Base-by-base conservation (phyloP, 2,888 invertebrate genomes). In the Macaria notata region DNA sequence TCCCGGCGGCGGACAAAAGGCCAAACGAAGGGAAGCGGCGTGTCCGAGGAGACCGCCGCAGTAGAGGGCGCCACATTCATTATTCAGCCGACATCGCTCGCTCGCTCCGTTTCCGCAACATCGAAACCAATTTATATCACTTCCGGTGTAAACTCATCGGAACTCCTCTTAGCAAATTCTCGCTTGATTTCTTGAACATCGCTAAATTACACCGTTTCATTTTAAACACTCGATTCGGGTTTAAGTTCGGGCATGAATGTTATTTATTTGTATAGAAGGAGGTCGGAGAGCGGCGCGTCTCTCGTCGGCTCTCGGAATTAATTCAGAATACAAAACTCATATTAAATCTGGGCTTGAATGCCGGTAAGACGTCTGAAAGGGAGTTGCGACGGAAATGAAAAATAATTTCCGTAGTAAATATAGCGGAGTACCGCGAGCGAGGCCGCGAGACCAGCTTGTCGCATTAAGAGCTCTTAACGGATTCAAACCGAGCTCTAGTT, bases 321-420 rank as follows among this genome's bases (percentile, higher is more conserved):
- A 44, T 48, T 50, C 39, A 45, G 43, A 44, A 59, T 36, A 44
- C 38, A 43, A 51, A 55, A 52, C 44, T 66, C 61, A 56, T 62
- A 68, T 64, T 67, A 63, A 65, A 64, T 49, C 62, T 65, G 61
- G 61, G 61, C 41, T 44, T 58, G 43, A 65, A 59, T 54, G 45
- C 49, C 60, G 55, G 56, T 59, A 50, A 64, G 63, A 57, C 54
- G 59, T 54, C 59, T 63, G 57, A 65, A 63, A 64, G 66, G 63
- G 59, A 65, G 55, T 63, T 56, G 65, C 57, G 50, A 59, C 55
- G 65, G 69, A 73, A 71, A 76, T 70, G 63, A 71, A 73, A 76
- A 74, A 70, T 73, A 72, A 77, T 74, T 69, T 66, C 62, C 51
- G 71, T 75, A 71, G 68, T 74, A 75, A 77, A 73, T 72, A 73